These are phyloP conservation scores for Hemistola chrysoprasaria DNA, from an alignment of 2,888 invertebrate genomes.

Conservation along the genomic window DNA sequence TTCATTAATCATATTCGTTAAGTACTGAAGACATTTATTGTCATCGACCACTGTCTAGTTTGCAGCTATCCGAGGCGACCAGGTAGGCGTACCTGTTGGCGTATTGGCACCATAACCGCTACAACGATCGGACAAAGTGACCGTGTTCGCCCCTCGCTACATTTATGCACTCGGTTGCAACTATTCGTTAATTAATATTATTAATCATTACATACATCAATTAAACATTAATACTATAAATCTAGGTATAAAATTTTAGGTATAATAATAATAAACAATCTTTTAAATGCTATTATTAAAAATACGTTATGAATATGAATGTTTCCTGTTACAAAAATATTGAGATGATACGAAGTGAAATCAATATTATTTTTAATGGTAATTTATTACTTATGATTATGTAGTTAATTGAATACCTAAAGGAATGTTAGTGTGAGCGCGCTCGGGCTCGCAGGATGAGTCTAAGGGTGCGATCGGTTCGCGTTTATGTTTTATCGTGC, in stretches of 20 bases:
- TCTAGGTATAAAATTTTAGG: conserved; percentile 82
- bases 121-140: conserved; percentile 34
- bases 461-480: conserved; percentile 42
- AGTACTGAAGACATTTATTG: conserved; percentile 67
- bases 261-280: conserved; percentile 82
- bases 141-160: conserved; percentile 59
- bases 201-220: conserved; percentile 79
- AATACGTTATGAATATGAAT: conserved; percentile 83
- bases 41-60: conserved; percentile 68
- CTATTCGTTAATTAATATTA: conserved; percentile 77
- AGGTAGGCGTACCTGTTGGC: conserved; percentile 42
- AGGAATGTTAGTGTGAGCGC: conserved; percentile 74
- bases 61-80: conserved; percentile 47
- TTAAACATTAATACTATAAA: conserved; percentile 81
- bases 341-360: conserved; percentile 81
- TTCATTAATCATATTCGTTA: conserved; percentile 81
- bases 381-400: conserved; percentile 81
- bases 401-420: conserved; percentile 79
- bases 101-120: conserved; percentile 27
- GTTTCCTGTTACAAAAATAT: conserved; percentile 83
- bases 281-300: conserved; percentile 83
- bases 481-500: conserved; percentile 48
- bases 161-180: conserved; percentile 72
- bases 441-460: conserved; percentile 61
- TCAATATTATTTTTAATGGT: conserved; percentile 81